Evolutionary conservation across 92 coral and sea anemone genomes (phyloP).

Genomic region (Siderastrea radians): DNA sequence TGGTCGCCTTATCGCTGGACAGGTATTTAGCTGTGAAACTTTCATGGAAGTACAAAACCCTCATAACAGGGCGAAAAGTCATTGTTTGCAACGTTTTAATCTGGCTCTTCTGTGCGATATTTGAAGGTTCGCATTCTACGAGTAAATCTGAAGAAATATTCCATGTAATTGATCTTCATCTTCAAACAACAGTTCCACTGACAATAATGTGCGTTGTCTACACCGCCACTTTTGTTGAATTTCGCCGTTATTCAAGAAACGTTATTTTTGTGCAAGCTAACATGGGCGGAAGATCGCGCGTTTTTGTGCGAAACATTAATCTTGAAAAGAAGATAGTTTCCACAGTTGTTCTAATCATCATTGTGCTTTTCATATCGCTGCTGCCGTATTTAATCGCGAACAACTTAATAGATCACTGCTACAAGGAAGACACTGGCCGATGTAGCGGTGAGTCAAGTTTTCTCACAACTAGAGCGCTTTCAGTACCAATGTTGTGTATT

Average conservation of each 20-base stretch:
- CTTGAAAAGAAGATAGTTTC: slow-evolving; percentile 69
- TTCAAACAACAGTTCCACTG: slow-evolving; percentile 78
- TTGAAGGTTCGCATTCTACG: slow-evolving; percentile 67
- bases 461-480: slow-evolving; percentile 30
- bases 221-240: slow-evolving; percentile 66
- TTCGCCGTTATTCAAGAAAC: slow-evolving; percentile 76
- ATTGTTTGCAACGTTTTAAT: slow-evolving; percentile 32
- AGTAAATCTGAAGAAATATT: slow-evolving; percentile 38
- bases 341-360: slow-evolving; percentile 54
- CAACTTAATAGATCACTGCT: slow-evolving; percentile 48
- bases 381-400: slow-evolving; percentile 66
- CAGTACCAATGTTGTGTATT: slow-evolving; percentile 62
- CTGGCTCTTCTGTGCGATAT: slow-evolving; percentile 57
- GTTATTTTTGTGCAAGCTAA: slow-evolving; percentile 44
- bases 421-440: background rate
- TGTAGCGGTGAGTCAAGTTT: slow-evolving; percentile 5
- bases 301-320: slow-evolving; percentile 38
- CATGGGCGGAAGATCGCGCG: slow-evolving; percentile 9
- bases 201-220: slow-evolving; percentile 31
- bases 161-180: slow-evolving; percentile 68
- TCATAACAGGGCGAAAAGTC: slow-evolving; percentile 62
- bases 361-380: slow-evolving; percentile 67
- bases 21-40: slow-evolving; percentile 71
- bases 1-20: slow-evolving; percentile 74
- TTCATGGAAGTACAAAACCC: slow-evolving; percentile 56